A percentile compares a stretch with the other conserved stretches of the same genome.
Evolutionary conservation across 2,797 vertebrate species (phyloP).

Genomic region (Enteromius trimaculatus): DNA sequence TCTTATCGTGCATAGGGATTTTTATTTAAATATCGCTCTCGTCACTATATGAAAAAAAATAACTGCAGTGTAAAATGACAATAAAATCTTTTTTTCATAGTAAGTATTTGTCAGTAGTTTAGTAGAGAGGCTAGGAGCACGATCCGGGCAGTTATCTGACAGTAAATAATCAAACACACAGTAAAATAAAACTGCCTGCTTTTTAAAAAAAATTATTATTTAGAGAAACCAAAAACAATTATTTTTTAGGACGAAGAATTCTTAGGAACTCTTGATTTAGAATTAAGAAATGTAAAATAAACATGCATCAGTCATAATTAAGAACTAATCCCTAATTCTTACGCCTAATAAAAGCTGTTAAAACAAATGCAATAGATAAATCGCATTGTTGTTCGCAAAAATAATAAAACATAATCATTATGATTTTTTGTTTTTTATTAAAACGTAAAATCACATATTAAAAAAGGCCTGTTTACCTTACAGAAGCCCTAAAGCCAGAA

Average conservation of each 20-base stretch:
- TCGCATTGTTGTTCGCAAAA: background rate
- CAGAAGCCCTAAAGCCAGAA: background rate
- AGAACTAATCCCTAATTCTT: background rate
- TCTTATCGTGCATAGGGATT: too few species aligned
- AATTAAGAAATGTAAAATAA: background rate
- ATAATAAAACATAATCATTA: background rate
- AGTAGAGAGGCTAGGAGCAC: constrained; percentile 58
- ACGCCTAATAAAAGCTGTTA: background rate
- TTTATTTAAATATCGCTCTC: background rate
- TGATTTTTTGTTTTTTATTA: background rate
- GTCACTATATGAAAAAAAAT: background rate
- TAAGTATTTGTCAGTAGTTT: background rate
- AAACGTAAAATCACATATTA: background rate
- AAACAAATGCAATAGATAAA: background rate
- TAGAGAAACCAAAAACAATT: background rate
- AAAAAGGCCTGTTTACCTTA: background rate
- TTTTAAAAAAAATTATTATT: constrained; percentile 38
- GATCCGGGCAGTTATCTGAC: constrained; percentile 68
- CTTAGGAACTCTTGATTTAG: background rate
- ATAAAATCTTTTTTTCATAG: background rate
- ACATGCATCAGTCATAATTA: background rate
- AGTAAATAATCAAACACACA: constrained; percentile 71
- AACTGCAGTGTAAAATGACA: background rate
- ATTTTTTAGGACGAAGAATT: background rate
- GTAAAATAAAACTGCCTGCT: constrained; percentile 69